phyloP scores from a whole-genome alignment of 2,888 invertebrate species.

The Dastarcus helophoroides region DNA sequence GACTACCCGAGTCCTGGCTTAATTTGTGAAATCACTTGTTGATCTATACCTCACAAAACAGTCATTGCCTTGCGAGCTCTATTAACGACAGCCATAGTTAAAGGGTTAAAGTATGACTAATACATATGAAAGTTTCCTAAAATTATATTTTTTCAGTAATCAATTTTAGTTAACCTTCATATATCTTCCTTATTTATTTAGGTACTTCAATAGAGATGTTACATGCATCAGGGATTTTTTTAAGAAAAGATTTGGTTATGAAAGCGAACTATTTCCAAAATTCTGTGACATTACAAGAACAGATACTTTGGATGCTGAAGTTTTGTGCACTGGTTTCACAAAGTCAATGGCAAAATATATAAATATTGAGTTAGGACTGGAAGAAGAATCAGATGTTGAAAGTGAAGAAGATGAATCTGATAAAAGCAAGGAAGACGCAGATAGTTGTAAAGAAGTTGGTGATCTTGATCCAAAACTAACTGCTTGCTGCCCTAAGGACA shows the following conservation, averaged over 20 bases:
- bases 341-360: slow-evolving; percentile 69
- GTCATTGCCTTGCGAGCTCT: no score
- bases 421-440: slow-evolving; percentile 16
- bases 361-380: slow-evolving; percentile 43
- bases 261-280: slow-evolving; percentile 68
- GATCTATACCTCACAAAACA: no score
- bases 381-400: slow-evolving; percentile 30
- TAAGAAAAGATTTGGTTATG: slow-evolving; percentile 76
- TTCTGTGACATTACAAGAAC: slow-evolving; percentile 67
- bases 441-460: slow-evolving; percentile 9
- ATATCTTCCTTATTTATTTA: slow-evolving; percentile 35
- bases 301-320: slow-evolving; percentile 75
- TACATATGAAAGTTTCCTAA: no score
- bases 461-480: slow-evolving; percentile 5
- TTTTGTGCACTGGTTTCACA: slow-evolving; percentile 82
- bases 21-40: no score
- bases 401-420: slow-evolving; percentile 22
- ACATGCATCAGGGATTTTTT: slow-evolving; percentile 86
- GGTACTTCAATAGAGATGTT: slow-evolving; percentile 92
- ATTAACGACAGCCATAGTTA: no score
- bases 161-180: slow-evolving; percentile 3
- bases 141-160: slow-evolving; percentile 1
- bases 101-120: no score
- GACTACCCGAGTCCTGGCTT: no score
- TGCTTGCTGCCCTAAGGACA: no score